phyloP scores from a whole-genome alignment of 2,797 vertebrate species.

The Manis javanica region DNA sequence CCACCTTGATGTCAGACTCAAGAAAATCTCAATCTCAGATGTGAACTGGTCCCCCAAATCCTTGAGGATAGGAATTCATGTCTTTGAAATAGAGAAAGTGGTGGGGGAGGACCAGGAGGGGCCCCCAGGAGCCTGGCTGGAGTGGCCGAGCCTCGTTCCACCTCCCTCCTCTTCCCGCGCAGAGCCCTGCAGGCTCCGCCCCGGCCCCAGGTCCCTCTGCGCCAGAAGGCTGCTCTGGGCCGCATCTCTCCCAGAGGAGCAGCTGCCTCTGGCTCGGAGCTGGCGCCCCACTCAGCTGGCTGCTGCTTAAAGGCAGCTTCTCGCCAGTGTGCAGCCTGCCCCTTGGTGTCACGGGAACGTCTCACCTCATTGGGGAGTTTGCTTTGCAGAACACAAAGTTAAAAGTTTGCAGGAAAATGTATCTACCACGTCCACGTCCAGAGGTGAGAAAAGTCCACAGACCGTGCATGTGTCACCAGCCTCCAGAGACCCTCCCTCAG shows the following conservation, averaged over 20 bases:
- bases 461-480: fast-evolving
- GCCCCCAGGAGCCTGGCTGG: neutral
- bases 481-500: neutral
- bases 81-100: neutral
- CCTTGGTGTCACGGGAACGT: fast-evolving
- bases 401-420: neutral
- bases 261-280: too few species aligned
- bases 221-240: neutral
- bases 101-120: neutral
- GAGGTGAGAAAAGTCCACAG: fast-evolving
- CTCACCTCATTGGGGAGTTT: neutral
- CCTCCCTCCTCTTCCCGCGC: too few species aligned
- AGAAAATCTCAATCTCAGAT: neutral
- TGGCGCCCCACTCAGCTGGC: too few species aligned
- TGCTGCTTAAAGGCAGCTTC: too few species aligned
- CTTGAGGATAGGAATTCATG: neutral
- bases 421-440: neutral
- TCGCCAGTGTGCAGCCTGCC: fast-evolving
- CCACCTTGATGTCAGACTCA: neutral
- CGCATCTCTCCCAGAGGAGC: neutral
- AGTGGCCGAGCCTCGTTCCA: neutral
- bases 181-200: neutral
- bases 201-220: neutral
- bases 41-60: too few species aligned
- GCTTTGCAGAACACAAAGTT: neutral